Percentiles rank a stretch among this genome's conserved stretches.
phyloP scores from a whole-genome alignment of 2,888 invertebrate species.

The Temnothorax unifasciatus region DNA sequence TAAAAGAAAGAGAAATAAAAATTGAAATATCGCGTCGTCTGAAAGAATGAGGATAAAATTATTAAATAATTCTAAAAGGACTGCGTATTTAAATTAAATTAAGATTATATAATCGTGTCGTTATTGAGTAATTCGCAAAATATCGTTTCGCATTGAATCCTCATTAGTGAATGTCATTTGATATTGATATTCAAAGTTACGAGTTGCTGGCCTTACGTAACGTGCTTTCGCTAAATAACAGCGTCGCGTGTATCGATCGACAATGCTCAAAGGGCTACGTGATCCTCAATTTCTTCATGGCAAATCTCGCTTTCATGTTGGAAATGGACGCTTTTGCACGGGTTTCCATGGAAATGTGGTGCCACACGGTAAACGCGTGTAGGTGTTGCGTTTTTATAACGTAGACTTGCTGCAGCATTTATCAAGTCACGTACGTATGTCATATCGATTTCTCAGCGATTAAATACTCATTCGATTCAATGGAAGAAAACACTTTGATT shows the following conservation, averaged over 20 bases:
- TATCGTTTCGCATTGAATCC: background rate
- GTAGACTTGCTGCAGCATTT: background rate
- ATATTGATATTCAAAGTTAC: slow-evolving; percentile 23
- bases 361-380: background rate
- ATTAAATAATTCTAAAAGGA: background rate
- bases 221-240: background rate
- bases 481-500: background rate
- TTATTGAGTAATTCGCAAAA: background rate
- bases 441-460: slow-evolving; percentile 17
- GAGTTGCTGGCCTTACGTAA: background rate
- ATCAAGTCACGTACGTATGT: background rate
- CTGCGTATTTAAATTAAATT: background rate
- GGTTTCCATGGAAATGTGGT: slow-evolving; percentile 19
- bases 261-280: background rate
- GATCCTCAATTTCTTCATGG: background rate
- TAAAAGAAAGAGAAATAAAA: background rate
- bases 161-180: background rate
- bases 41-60: background rate
- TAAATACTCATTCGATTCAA: slow-evolving; percentile 17
- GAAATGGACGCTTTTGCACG: background rate
- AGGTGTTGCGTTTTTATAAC: background rate
- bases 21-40: background rate
- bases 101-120: background rate
- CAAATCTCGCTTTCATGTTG: slow-evolving; percentile 4
- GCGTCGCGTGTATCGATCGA: background rate